Evolutionary conservation across 2,888 invertebrate genomes (phyloP).

Genomic region (Herminia tarsipennalis): DNA sequence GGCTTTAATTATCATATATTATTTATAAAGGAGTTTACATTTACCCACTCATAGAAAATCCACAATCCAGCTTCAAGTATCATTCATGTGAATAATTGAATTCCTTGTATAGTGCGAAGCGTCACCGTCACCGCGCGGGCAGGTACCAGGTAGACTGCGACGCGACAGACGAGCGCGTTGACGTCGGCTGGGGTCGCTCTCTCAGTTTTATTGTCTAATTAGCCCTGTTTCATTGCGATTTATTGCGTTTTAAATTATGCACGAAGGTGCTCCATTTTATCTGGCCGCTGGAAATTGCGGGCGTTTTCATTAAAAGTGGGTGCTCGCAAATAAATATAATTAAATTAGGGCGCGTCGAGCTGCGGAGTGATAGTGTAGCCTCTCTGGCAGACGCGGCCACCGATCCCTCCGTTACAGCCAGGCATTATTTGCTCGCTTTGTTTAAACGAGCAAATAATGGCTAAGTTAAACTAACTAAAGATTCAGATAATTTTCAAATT

Average conservation of each 20-base stretch:
- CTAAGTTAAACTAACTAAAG: no score
- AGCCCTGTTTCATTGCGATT: constrained; percentile 66
- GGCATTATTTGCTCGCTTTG: constrained; percentile 8
- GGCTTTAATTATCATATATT: constrained; percentile 22
- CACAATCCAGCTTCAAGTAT: constrained; percentile 15
- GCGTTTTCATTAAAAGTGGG: constrained; percentile 64
- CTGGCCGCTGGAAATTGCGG: constrained; percentile 54
- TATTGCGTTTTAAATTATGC: constrained; percentile 73
- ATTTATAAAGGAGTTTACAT: constrained; percentile 10
- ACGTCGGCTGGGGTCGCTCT: constrained; percentile 1
- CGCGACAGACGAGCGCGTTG: background rate
- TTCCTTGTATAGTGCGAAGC: constrained; percentile 13
- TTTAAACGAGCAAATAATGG: no score
- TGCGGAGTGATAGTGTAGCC: constrained; percentile 15
- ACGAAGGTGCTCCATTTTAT: constrained; percentile 58
- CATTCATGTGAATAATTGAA: constrained; percentile 36
- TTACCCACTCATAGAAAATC: constrained; percentile 13
- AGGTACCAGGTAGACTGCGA: no score
- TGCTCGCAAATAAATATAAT: constrained; percentile 67
- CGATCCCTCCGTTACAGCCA: background rate
- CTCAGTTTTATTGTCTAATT: constrained; percentile 65
- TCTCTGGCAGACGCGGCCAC: background rate
- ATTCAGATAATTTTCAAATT: no score
- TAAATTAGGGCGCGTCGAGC: constrained; percentile 53
- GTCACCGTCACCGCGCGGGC: background rate